These are phyloP conservation scores for Corvus moneduloides DNA, from an alignment of 2,113 vertebrate species.

Conservation along the genomic window DNA sequence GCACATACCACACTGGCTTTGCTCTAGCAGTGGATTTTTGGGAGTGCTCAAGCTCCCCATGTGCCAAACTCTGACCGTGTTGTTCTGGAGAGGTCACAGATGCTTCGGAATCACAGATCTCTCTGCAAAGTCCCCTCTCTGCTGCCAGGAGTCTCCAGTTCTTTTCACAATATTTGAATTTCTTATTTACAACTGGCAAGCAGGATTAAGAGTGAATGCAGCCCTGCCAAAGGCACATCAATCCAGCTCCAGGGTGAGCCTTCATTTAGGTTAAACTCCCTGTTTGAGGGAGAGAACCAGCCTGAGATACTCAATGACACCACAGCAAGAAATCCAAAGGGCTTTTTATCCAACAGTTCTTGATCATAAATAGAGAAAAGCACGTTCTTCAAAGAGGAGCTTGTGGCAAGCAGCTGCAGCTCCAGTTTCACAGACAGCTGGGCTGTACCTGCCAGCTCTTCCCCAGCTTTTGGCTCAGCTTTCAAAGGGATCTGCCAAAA, in stretches of 20 bases:
- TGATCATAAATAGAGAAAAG: neutral
- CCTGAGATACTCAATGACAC: neutral
- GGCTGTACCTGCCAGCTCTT: slow-evolving; percentile 10
- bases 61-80: neutral
- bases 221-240: neutral
- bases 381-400: neutral
- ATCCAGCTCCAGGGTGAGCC: neutral
- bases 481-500: slow-evolving; percentile 40
- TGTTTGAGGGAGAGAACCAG: neutral
- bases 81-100: neutral
- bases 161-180: neutral
- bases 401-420: neutral
- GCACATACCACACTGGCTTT: neutral
- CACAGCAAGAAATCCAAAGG: neutral
- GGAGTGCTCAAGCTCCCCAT: neutral
- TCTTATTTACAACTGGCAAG: neutral
- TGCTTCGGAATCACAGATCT: neutral
- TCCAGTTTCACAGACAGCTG: neutral
- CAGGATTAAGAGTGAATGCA: neutral
- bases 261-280: neutral
- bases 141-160: neutral
- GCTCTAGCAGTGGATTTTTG: neutral
- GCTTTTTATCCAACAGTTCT: neutral
- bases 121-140: neutral
- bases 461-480: neutral